phyloP scores from a whole-genome alignment of 2,888 invertebrate genomes.

The Leptinotarsa rubiginosa region DNA sequence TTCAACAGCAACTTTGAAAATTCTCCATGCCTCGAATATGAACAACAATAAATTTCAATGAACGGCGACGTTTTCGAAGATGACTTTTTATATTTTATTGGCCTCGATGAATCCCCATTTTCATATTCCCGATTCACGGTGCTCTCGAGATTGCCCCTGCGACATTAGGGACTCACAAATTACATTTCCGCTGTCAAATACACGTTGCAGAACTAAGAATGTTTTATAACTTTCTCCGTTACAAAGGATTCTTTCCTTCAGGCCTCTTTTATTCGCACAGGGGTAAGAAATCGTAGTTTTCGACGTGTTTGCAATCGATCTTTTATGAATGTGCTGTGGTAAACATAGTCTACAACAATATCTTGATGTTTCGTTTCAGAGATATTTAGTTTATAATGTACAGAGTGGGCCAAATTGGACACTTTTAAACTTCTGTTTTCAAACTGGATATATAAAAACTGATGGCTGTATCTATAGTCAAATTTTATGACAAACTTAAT shows the following conservation, averaged over 20 bases:
- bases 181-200: conserved; percentile 61
- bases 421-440: too few species aligned
- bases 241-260: conserved; percentile 47
- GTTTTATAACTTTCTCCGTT: conserved; percentile 59
- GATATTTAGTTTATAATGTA: too few species aligned
- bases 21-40: conserved; percentile 13
- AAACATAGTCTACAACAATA: too few species aligned
- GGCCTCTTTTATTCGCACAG: conserved; percentile 34
- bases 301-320: neutral
- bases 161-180: conserved; percentile 62
- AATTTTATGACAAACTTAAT: too few species aligned
- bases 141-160: conserved; percentile 57
- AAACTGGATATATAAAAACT: too few species aligned
- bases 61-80: conserved; percentile 51
- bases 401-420: too few species aligned
- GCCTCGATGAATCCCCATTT: conserved; percentile 61
- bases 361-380: too few species aligned
- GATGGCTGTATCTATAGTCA: too few species aligned
- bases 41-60: conserved; percentile 47
- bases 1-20: conserved; percentile 12
- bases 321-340: neutral
- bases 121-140: conserved; percentile 60
- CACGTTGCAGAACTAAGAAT: conserved; percentile 58
- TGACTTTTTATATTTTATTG: conserved; percentile 60
- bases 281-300: neutral